phyloP scores from a whole-genome alignment of 2,797 vertebrate genomes.

The Leucoraja ocellata region DNA sequence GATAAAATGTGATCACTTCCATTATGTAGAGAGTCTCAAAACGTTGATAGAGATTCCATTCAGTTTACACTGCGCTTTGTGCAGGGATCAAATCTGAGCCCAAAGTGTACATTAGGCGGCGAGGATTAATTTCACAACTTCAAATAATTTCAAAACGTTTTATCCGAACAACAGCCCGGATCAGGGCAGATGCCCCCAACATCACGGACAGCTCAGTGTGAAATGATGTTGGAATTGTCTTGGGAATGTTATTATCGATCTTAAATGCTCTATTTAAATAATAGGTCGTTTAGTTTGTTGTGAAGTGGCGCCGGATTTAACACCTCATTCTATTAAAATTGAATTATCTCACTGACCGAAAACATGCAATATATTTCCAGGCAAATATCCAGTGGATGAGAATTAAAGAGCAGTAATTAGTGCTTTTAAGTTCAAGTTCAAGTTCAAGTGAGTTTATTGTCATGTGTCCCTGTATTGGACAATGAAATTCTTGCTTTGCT shows the following conservation, averaged over 20 bases:
- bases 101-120: too few species aligned
- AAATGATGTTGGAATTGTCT: not conserved
- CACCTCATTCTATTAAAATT: not conserved
- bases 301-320: not conserved
- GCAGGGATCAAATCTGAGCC: not conserved
- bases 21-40: not conserved
- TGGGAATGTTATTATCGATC: not conserved
- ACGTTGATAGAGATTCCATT: not conserved
- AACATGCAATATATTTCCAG: not conserved
- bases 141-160: not conserved
- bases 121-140: not conserved
- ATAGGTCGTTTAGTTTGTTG: not conserved
- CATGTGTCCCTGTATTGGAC: too few species aligned
- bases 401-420: not conserved
- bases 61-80: not conserved
- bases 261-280: not conserved
- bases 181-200: not conserved
- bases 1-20: not conserved
- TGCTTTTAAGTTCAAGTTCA: not conserved
- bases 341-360: not conserved
- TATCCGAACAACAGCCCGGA: not conserved
- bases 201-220: not conserved
- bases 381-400: not conserved
- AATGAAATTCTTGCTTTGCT: too few species aligned
- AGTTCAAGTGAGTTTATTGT: too few species aligned